These are phyloP conservation scores for Enteromius afrohamiltoni DNA, from an alignment of 2,797 vertebrate species.

Conservation along the genomic window DNA sequence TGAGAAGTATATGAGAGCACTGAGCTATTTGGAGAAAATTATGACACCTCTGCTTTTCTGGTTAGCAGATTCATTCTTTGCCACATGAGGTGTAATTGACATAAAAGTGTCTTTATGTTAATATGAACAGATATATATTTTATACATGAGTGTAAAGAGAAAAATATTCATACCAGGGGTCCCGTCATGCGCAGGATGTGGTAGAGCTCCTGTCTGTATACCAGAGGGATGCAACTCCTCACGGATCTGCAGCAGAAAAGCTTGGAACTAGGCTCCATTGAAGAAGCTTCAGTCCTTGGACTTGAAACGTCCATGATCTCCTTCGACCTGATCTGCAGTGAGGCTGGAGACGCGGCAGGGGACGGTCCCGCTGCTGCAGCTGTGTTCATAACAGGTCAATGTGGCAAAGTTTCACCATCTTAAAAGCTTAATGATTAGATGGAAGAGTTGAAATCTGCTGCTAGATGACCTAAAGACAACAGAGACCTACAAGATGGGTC, in stretches of 20 bases:
- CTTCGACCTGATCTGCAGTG: conserved; percentile 29
- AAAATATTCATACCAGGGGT: conserved; percentile 74
- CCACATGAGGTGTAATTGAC: background rate
- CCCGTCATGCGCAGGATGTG: conserved; percentile 76
- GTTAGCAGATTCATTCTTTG: background rate
- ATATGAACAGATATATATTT: background rate
- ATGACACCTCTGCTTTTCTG: background rate
- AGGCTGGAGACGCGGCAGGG: conserved; percentile 10
- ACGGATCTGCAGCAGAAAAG: conserved; percentile 69
- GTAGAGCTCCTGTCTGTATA: conserved; percentile 74
- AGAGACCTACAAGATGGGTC: background rate
- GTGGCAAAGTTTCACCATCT: conserved; percentile 55
- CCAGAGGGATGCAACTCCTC: conserved; percentile 63
- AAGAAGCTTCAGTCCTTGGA: conserved; percentile 43
- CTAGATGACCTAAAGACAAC: background rate
- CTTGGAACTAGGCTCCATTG: conserved; percentile 55
- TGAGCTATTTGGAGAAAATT: background rate
- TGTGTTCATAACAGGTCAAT: conserved; percentile 46
- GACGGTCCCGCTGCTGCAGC: conserved; percentile 18
- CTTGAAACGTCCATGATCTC: conserved; percentile 50
- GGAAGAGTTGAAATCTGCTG: background rate
- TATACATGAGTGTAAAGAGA: conserved; percentile 1
- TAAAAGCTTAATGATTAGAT: conserved; percentile 68
- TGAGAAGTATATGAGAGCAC: conserved; percentile 13
- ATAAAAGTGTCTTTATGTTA: background rate